phyloP scores from a whole-genome alignment of 1,140 invertebrate species.

The Anoplolepis gracilipes region DNA sequence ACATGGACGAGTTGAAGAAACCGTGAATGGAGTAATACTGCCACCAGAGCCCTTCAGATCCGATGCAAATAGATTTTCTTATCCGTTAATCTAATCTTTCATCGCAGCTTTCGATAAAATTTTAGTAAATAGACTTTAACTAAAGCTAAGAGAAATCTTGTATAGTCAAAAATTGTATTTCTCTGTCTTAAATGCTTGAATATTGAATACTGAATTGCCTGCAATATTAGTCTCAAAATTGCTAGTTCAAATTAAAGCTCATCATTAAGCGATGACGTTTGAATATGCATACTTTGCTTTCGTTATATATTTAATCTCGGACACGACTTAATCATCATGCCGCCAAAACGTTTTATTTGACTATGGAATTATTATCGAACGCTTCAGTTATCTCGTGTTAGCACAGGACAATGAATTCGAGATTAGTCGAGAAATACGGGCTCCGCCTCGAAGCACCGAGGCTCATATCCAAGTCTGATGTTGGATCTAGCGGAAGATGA shows the following conservation, averaged over 20 bases:
- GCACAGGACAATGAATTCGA: constrained; percentile 62
- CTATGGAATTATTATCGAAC: constrained; percentile 72
- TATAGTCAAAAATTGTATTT: not conserved
- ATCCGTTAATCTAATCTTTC: not conserved
- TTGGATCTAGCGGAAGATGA: constrained; percentile 51
- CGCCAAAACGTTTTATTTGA: constrained; percentile 64
- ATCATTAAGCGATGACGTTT: constrained; percentile 52
- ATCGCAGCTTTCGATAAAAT: not conserved
- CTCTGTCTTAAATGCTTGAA: not conserved
- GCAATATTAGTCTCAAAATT: not conserved
- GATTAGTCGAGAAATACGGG: constrained; percentile 58
- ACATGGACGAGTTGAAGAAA: constrained; percentile 81
- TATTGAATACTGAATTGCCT: not conserved
- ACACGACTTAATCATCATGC: constrained; percentile 37
- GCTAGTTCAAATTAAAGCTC: constrained; percentile 49
- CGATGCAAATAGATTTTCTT: not conserved
- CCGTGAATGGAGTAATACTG: constrained; percentile 78
- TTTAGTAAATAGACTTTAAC: not conserved
- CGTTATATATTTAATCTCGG: constrained; percentile 59
- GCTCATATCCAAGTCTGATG: constrained; percentile 65
- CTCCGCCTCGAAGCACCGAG: constrained; percentile 36
- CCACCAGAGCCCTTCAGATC: constrained; percentile 32
- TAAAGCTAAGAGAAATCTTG: not conserved
- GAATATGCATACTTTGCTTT: constrained; percentile 23
- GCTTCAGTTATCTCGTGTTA: constrained; percentile 55